Percentiles rank a stretch among this genome's conserved stretches.
Evolutionary conservation across 2,113 vertebrate genomes (phyloP).

Genomic region (Strix aluco): DNA sequence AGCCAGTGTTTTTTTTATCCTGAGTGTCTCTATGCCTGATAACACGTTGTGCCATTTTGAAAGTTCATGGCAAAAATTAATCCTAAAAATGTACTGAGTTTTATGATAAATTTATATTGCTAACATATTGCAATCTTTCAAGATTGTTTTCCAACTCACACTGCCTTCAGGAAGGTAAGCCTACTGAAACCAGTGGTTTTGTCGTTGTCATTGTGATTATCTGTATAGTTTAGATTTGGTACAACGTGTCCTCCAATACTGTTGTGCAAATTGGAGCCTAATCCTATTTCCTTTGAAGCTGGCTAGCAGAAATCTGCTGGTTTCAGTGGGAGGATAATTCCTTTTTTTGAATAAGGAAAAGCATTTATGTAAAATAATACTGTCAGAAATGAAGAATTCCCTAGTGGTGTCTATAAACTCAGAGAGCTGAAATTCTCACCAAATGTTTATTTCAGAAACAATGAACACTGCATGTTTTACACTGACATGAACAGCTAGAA

Average conservation of each 20-base stretch:
- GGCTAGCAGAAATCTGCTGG: neutral
- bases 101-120: neutral
- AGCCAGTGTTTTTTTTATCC: neutral
- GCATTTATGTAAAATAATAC: conserved; percentile 26
- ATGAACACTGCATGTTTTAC: neutral
- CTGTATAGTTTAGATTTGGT: neutral
- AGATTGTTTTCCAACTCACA: neutral
- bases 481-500: neutral
- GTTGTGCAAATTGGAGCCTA: conserved; percentile 19
- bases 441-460: conserved; percentile 6
- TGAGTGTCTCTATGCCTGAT: neutral
- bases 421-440: neutral
- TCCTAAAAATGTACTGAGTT: neutral
- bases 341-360: conserved; percentile 23
- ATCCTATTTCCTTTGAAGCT: conserved; percentile 19
- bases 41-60: neutral
- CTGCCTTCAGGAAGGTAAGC: neutral
- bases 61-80: neutral
- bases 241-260: neutral
- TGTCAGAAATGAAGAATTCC: conserved; percentile 27
- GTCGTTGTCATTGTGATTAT: neutral
- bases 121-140: neutral
- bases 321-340: conserved; percentile 19
- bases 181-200: neutral
- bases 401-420: neutral